These are phyloP conservation scores for Hypothenemus hampei DNA, from an alignment of 1,140 invertebrate genomes.

Conservation along the genomic window DNA sequence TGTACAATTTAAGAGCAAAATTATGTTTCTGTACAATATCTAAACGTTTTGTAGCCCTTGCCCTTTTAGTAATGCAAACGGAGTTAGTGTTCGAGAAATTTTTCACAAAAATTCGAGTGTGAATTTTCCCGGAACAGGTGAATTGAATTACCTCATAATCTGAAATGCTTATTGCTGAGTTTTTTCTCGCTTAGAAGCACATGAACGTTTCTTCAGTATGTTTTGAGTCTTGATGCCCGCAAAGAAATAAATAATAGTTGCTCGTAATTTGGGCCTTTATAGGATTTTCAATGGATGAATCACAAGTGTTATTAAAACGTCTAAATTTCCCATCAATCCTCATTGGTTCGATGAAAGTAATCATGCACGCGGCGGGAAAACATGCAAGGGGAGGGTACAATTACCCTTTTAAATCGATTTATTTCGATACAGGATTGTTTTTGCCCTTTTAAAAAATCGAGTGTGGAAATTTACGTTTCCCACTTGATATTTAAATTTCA, in stretches of 20 bases:
- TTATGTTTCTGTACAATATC: too few relatives aligned
- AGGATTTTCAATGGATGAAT: conserved; percentile 21
- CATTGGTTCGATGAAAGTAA: conserved; percentile 13
- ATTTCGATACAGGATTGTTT: conserved; percentile 19
- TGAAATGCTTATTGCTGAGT: too few relatives aligned
- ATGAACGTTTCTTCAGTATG: too few relatives aligned
- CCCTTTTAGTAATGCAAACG: too few relatives aligned
- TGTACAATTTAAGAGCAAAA: too few relatives aligned
- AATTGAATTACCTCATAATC: too few relatives aligned
- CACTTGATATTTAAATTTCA: conserved; percentile 19
- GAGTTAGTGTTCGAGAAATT: too few relatives aligned
- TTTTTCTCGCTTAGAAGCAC: too few relatives aligned
- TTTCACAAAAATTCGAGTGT: too few relatives aligned
- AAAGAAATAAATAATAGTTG: background rate
- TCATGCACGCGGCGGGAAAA: conserved; percentile 18
- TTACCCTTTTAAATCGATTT: conserved; percentile 26
- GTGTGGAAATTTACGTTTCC: conserved; percentile 6
- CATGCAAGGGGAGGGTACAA: conserved; percentile 22
- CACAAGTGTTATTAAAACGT: conserved; percentile 24
- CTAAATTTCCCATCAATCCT: conserved; percentile 19
- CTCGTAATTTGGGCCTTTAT: background rate
- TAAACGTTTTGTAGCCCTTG: too few relatives aligned
- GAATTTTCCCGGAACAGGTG: too few relatives aligned
- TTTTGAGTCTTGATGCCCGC: too few relatives aligned
- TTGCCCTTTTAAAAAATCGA: conserved; percentile 12